Evolutionary conservation across 2,888 invertebrate species (phyloP), one percentile per base, ranked within the genome.

Genomic region (Plagodis dolabraria): DNA sequence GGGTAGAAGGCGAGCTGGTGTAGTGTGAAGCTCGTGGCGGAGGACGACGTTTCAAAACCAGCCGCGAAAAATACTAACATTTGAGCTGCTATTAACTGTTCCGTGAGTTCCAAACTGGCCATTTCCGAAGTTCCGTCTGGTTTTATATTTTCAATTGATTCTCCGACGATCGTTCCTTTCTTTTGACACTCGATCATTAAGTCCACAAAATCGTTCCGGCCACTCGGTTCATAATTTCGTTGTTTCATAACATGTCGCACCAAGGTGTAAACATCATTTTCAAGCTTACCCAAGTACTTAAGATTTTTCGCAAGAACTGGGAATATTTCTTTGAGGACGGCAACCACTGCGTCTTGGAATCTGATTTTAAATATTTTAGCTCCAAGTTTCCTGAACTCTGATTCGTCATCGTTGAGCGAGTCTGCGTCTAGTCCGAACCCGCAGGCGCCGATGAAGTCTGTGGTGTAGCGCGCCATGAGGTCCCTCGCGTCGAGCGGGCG

Each of bases 11-110:
- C 88, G 1, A 88, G 74, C 68, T 88, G 82, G 57, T 87, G 85
- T 42, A 88, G 68, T 2, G 87, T 83, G 63, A 74, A 83, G 46
- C 87, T 86, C 5, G 89, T 86, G 0, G 89, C 85, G 0, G 88
- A 86, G 0, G 93, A 91, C 0, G 92, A 93, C 0, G 93, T 92
- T 61, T 93, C 92, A 48, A 92, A 93, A 0, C 93, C 93, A 0
- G 92, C 93, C 0, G 85, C 85, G 42, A 88, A 87, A 64, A 89
- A 89, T 9, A 89, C 76, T 45, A 89, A 87, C 2, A 78, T 79
- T 55, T 85, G 85, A n/a, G 85, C 85, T 0, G 81, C 83, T 42
- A 83, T 71, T 46, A 82, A 54, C 1, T 71, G 53, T 36, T 82
- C 79, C 35, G 79, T 75, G 63, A 84, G 62, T 53, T 83, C 84